These are phyloP conservation scores for Agrochola circellaris DNA, from an alignment of 2,888 invertebrate species.

Conservation along the genomic window DNA sequence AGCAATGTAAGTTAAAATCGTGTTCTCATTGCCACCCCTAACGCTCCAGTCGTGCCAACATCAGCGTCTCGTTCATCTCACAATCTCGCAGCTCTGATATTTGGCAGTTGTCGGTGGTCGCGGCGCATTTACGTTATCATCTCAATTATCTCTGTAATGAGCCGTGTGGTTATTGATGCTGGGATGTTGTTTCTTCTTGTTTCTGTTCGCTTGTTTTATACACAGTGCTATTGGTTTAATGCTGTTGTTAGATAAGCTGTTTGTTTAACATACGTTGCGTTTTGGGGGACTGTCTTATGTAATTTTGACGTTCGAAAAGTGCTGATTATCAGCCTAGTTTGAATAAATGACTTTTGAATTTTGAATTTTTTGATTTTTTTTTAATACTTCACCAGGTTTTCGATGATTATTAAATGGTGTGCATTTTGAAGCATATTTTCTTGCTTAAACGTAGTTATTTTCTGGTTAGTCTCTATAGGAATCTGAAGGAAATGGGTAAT, in stretches of 20 bases:
- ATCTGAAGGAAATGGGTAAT: not conserved
- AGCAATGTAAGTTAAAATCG: not conserved
- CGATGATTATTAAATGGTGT: not conserved
- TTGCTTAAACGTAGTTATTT: not conserved
- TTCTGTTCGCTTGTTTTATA: not conserved
- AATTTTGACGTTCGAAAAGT: no score
- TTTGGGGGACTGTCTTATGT: no score
- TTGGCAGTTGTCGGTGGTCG: constrained; percentile 59
- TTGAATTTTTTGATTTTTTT: no score
- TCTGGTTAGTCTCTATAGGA: not conserved
- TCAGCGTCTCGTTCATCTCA: constrained; percentile 24
- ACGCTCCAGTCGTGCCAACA: constrained; percentile 37
- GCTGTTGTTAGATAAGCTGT: not conserved
- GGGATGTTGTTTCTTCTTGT: not conserved
- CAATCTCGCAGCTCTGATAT: constrained; percentile 55
- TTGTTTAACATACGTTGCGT: no score
- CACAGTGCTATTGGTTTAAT: not conserved
- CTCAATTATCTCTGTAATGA: constrained; percentile 64
- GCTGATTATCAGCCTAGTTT: no score
- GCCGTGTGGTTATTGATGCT: constrained; percentile 52
- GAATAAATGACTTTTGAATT: no score
- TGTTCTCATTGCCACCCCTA: constrained; percentile 20
- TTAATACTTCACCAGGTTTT: not conserved
- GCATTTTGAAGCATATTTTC: not conserved
- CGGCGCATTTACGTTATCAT: constrained; percentile 51